Conservation (phyloP, 2,888 invertebrate species). For the Eurois occulta region DNA sequence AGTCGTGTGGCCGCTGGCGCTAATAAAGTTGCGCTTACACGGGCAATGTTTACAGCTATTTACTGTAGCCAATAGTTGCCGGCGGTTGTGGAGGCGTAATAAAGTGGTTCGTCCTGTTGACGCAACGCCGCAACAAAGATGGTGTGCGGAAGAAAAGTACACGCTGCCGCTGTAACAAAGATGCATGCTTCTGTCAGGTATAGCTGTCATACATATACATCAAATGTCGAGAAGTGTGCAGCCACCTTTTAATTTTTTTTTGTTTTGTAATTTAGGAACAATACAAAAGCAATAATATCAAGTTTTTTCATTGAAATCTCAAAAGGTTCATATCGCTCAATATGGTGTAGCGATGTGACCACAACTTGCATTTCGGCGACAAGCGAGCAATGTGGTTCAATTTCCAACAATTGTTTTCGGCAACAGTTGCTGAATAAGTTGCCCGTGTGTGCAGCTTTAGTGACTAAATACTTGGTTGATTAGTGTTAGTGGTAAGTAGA, state of each 20-base stretch:
- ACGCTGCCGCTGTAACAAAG: neutral
- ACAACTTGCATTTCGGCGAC: neutral
- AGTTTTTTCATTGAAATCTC: neutral
- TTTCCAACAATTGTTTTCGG: neutral
- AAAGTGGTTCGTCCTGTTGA: neutral
- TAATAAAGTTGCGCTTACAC: neutral
- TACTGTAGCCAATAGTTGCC: neutral
- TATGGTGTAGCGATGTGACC: neutral
- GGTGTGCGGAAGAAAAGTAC: neutral
- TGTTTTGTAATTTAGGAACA: neutral
- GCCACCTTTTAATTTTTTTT: neutral
- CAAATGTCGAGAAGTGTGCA: neutral
- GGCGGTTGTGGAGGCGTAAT: neutral
- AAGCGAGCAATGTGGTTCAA: neutral
- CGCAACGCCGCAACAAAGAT: neutral
- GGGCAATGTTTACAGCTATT: neutral
- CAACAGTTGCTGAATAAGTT: neutral
- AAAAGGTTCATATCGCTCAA: neutral
- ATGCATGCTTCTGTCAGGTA: neutral
- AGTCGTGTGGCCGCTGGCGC: slow-evolving; percentile 8
- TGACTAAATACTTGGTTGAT: slow-evolving; percentile 33
- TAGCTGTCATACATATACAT: neutral
- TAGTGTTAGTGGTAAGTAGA: slow-evolving; percentile 54
- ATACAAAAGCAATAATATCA: neutral
- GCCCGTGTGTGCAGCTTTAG: slow-evolving; percentile 12